phyloP scores from a whole-genome alignment of 2,797 vertebrate genomes.

The Tenualosa thibaudeaui region DNA sequence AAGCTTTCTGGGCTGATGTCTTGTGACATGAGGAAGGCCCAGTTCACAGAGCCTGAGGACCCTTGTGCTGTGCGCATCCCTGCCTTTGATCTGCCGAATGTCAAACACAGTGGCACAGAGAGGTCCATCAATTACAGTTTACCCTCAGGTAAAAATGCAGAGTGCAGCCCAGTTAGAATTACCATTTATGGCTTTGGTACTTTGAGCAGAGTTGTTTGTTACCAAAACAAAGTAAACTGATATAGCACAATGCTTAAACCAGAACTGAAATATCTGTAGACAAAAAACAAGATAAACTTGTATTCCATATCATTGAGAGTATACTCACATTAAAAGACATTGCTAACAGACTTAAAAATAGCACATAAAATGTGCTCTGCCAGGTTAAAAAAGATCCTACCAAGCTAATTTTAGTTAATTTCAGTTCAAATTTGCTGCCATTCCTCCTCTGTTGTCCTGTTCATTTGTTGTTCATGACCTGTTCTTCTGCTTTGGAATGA shows the following conservation, averaged over 20 bases:
- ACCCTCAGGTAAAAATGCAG: neutral
- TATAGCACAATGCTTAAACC: neutral
- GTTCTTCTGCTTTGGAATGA: neutral
- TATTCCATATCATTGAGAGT: neutral
- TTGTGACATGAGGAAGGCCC: constrained; percentile 61
- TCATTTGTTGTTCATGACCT: neutral
- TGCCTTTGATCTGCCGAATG: constrained; percentile 58
- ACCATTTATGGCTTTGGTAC: neutral
- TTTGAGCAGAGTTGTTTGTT: neutral
- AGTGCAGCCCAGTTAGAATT: neutral
- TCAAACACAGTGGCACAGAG: constrained; percentile 30
- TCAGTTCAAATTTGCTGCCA: neutral
- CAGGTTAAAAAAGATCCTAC: neutral
- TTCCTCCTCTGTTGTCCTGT: neutral
- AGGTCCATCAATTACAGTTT: constrained; percentile 12
- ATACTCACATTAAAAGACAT: neutral
- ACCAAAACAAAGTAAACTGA: neutral
- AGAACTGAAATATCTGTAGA: neutral
- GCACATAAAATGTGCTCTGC: neutral
- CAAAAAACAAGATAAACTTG: neutral
- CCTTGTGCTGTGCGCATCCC: constrained; percentile 40
- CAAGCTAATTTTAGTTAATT: neutral
- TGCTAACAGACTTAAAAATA: neutral
- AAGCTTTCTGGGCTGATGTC: constrained; percentile 51
- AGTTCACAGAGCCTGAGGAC: constrained; percentile 52